Evolutionary conservation across 2,113 vertebrate genomes (phyloP).

Genomic region (Oreochromis tanganicae): DNA sequence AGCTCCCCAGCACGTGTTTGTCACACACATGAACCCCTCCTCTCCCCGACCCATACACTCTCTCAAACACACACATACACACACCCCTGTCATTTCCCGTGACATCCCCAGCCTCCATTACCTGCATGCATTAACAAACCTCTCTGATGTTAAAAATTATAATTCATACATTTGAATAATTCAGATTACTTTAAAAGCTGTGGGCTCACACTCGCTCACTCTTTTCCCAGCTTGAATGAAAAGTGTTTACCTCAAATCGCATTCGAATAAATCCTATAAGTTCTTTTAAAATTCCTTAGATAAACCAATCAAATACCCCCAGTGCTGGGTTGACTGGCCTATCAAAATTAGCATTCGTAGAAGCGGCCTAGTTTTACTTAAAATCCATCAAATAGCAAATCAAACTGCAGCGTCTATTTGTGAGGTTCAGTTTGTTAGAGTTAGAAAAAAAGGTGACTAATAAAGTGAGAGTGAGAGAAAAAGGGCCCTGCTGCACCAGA

Average conservation of each 20-base stretch:
- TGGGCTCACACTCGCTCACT: slow-evolving; percentile 25
- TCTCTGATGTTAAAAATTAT: slow-evolving; percentile 62
- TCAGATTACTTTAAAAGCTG: slow-evolving; percentile 66
- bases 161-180: slow-evolving; percentile 67
- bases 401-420: slow-evolving; percentile 42
- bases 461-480: slow-evolving; percentile 13
- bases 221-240: slow-evolving; percentile 41
- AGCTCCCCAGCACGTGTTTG: background rate
- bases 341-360: slow-evolving; percentile 60
- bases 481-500: background rate
- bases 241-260: slow-evolving; percentile 60
- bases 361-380: slow-evolving; percentile 26
- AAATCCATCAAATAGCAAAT: slow-evolving; percentile 58
- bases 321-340: slow-evolving; percentile 21
- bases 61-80: background rate
- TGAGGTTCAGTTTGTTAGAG: slow-evolving; percentile 43
- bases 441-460: slow-evolving; percentile 54
- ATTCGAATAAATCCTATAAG: slow-evolving; percentile 69
- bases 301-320: slow-evolving; percentile 63
- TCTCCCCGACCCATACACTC: background rate
- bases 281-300: slow-evolving; percentile 55
- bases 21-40: background rate
- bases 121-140: slow-evolving; percentile 59
- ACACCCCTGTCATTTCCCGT: slow-evolving; percentile 49
- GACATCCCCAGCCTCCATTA: slow-evolving; percentile 57